Evolutionary conservation across 2,797 vertebrate genomes (phyloP).

Genomic region (Phrynocephalus forsythii): DNA sequence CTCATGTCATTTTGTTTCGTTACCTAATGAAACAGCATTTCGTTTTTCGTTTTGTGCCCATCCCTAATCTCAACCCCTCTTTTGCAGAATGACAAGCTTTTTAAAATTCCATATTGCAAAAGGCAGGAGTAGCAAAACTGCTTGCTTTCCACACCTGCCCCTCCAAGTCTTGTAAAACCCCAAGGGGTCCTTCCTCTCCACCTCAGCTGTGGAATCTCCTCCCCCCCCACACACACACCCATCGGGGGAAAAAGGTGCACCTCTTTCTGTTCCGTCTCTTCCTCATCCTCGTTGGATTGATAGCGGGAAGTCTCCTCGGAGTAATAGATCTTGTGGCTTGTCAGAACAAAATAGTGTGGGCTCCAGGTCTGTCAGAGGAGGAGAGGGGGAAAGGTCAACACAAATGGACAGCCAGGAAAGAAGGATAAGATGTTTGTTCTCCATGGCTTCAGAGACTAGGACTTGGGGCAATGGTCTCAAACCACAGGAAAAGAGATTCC

Average conservation of each 20-base stretch:
- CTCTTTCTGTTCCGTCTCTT: slow-evolving; percentile 79
- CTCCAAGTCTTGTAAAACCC: background rate
- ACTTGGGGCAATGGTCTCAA: too few relatives aligned
- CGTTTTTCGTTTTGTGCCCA: too few relatives aligned
- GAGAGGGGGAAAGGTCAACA: too few relatives aligned
- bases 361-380: slow-evolving; percentile 76
- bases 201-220: background rate
- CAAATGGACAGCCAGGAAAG: too few relatives aligned
- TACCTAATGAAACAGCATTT: too few relatives aligned
- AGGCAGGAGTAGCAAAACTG: too few relatives aligned
- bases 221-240: fast-evolving
- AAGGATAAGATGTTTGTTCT: too few relatives aligned
- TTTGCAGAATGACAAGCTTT: background rate
- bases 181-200: background rate
- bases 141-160: background rate
- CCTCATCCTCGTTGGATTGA: slow-evolving; percentile 78
- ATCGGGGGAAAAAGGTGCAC: slow-evolving; percentile 18
- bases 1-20: too few relatives aligned
- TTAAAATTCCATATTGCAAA: background rate
- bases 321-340: slow-evolving; percentile 82
- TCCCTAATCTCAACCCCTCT: too few relatives aligned
- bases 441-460: too few relatives aligned
- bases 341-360: slow-evolving; percentile 81
- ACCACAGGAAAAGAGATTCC: too few relatives aligned
- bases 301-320: slow-evolving; percentile 79